phyloP scores from a whole-genome alignment of 2,113 vertebrate genomes.

The Barnardius zonarius region DNA sequence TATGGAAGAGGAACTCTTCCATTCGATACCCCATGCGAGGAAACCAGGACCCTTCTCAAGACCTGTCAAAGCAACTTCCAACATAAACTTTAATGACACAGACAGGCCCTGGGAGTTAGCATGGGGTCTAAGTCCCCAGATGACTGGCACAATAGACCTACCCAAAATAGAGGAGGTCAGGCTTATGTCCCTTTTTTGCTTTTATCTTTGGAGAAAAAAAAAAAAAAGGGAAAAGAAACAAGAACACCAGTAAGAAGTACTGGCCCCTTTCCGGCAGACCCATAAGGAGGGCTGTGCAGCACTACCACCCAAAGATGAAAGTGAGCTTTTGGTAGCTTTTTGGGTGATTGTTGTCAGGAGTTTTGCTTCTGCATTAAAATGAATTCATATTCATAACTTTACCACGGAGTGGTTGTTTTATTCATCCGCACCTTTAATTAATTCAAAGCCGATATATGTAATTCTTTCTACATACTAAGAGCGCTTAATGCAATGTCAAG shows the following conservation, averaged over 20 bases:
- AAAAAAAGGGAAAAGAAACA: not conserved
- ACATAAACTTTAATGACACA: not conserved
- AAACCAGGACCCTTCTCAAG: not conserved
- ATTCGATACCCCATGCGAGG: not conserved
- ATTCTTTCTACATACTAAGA: not conserved
- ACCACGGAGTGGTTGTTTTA: not conserved
- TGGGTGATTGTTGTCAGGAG: not conserved
- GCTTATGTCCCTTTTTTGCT: not conserved
- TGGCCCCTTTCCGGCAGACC: not conserved
- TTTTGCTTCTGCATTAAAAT: not conserved
- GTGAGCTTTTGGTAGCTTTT: not conserved
- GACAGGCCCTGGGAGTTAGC: not conserved
- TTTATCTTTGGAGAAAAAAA: not conserved
- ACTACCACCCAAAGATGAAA: not conserved
- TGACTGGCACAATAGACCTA: not conserved
- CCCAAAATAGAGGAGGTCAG: not conserved
- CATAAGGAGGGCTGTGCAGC: not conserved
- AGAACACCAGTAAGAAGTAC: not conserved
- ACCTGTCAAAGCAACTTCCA: not conserved
- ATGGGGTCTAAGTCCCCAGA: rapidly evolving
- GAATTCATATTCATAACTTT: not conserved
- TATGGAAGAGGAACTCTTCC: not conserved
- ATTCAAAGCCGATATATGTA: not conserved
- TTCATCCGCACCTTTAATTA: not conserved
- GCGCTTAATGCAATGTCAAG: not conserved